Evolutionary conservation across 2,113 vertebrate genomes (phyloP).

Genomic region (Archilochus colubris): DNA sequence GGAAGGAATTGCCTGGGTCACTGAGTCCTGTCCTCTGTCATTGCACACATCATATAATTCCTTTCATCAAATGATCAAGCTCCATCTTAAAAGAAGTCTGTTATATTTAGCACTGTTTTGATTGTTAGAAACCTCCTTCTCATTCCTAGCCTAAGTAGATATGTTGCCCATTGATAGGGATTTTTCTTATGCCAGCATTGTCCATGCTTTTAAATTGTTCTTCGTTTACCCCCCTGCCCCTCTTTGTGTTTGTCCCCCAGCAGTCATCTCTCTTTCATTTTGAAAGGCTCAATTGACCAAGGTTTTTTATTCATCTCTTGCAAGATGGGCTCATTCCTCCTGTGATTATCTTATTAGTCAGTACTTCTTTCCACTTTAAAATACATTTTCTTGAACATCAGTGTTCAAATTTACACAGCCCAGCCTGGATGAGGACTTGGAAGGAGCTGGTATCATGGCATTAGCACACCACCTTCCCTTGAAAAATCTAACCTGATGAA

Average conservation of each 20-base stretch:
- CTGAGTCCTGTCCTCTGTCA: background rate
- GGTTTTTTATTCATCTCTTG: background rate
- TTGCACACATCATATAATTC: background rate
- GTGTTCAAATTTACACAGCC: background rate
- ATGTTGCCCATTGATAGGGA: background rate
- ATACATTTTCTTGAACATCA: background rate
- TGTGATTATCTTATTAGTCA: background rate
- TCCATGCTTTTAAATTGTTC: background rate
- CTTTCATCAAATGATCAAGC: background rate
- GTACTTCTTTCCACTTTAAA: background rate
- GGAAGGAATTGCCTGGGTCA: background rate
- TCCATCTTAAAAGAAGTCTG: background rate
- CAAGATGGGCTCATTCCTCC: background rate
- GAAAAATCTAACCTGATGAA: background rate
- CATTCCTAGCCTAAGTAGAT: background rate
- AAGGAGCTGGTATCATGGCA: background rate
- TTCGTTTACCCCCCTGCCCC: background rate
- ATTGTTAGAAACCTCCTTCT: background rate
- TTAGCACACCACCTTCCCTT: background rate
- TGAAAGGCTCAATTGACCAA: background rate
- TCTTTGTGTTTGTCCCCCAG: background rate
- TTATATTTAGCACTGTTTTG: background rate
- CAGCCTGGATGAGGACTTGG: background rate
- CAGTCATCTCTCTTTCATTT: background rate
- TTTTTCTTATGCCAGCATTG: background rate